Percentiles rank a stretch among this genome's conserved stretches.
Evolutionary conservation across 2,113 vertebrate genomes (phyloP).

Genomic region (Platysternon megacephalum): DNA sequence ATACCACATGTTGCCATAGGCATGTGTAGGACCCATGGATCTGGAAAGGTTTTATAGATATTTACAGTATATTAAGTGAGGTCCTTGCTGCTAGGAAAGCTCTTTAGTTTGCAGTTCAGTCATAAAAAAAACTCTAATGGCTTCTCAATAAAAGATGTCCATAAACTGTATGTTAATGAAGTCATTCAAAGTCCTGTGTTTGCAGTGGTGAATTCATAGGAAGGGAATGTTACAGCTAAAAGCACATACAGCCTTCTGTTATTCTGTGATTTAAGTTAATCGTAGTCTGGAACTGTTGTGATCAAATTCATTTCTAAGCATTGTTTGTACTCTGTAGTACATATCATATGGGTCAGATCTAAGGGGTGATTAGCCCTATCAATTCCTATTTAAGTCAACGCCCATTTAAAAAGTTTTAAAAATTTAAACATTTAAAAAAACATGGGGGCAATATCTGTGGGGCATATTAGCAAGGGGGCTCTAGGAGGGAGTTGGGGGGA

Average conservation of each 20-base stretch:
- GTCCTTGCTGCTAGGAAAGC: neutral
- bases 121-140: neutral
- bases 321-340: neutral
- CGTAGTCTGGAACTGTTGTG: neutral
- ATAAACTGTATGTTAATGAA: too few relatives aligned
- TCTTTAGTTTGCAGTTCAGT: neutral
- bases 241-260: neutral
- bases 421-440: neutral
- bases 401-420: neutral
- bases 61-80: neutral
- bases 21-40: neutral
- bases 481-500: neutral
- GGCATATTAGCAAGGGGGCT: constrained; percentile 13
- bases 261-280: neutral
- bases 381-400: neutral
- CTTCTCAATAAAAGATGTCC: too few relatives aligned
- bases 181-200: neutral
- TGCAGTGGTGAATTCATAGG: neutral
- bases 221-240: neutral
- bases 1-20: too few relatives aligned
- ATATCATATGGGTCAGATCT: neutral
- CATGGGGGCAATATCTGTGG: neutral
- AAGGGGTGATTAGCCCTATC: neutral
- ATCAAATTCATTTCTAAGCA: neutral
- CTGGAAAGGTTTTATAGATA: neutral